phyloP scores from a whole-genome alignment of 2,113 vertebrate genomes.

The Chrysochloris asiatica region DNA sequence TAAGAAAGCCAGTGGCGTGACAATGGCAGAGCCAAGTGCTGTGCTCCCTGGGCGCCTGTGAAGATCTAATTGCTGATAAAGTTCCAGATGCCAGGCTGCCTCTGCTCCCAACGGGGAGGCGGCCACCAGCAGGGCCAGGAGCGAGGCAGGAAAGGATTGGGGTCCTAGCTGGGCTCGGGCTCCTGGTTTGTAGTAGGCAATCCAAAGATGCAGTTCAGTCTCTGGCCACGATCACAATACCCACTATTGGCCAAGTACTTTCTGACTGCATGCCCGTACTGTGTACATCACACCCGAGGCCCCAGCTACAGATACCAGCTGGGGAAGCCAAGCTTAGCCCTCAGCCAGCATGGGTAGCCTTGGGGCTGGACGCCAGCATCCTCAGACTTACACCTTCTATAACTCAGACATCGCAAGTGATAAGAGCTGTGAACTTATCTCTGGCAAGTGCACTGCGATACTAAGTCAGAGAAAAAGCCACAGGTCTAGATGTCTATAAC shows the following conservation, averaged over 20 bases:
- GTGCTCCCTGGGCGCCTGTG: constrained; percentile 75
- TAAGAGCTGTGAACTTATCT: neutral
- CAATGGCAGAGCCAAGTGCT: constrained; percentile 62
- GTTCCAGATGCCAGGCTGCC: constrained; percentile 78
- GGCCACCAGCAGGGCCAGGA: neutral
- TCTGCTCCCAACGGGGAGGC: constrained; percentile 59
- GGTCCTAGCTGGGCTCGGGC: neutral
- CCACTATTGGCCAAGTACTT: neutral
- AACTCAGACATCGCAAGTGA: neutral
- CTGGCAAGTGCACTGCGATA: neutral
- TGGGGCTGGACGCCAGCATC: neutral
- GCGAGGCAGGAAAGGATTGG: neutral
- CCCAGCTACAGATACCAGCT: neutral
- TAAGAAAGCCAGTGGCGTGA: constrained; percentile 74
- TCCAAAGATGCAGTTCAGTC: neutral
- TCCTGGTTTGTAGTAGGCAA: neutral
- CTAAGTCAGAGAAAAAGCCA: neutral
- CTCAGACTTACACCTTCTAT: too few species aligned
- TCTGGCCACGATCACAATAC: fast-evolving
- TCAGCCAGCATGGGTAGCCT: neutral
- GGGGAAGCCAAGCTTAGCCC: fast-evolving
- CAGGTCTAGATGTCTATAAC: fast-evolving
- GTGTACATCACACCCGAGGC: too few species aligned
- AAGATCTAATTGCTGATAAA: constrained; percentile 76
- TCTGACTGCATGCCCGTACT: too few species aligned